A percentile compares a stretch with the other conserved stretches of the same genome.
Conservation (phyloP, 2,797 vertebrate species). For the Poeciliopsis turneri region DNA sequence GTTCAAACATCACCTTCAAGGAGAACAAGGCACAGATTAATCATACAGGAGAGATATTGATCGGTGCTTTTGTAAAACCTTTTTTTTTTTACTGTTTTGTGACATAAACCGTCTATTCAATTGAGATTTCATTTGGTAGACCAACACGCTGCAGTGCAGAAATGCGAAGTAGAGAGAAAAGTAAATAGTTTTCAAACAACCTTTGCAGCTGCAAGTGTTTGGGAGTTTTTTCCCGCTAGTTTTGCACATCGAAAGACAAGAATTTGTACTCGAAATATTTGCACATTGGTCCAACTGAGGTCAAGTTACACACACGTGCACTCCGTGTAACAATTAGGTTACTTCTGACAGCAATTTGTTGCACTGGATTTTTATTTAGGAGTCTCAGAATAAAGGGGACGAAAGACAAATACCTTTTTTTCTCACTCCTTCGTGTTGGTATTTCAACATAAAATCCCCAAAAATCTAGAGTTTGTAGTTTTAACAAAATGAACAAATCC, state of each 20-base stretch:
- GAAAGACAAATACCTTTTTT: neutral
- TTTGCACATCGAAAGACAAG: neutral
- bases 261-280: neutral
- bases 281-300: neutral
- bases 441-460: neutral
- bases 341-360: no score
- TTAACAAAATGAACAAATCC: neutral
- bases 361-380: neutral
- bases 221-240: no score
- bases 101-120: neutral
- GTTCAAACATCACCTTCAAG: slow-evolving; percentile 94
- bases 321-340: no score
- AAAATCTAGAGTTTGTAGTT: neutral
- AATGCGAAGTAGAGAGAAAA: neutral
- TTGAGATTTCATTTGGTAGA: neutral
- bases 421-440: neutral
- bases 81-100: neutral
- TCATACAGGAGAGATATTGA: neutral
- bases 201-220: neutral
- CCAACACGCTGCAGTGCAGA: neutral
- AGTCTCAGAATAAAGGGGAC: neutral
- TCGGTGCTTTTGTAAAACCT: neutral
- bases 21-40: slow-evolving; percentile 39
- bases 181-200: neutral
- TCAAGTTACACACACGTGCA: neutral